Conservation (phyloP, 2,797 vertebrate genomes). For the Scleropages formosus region DNA sequence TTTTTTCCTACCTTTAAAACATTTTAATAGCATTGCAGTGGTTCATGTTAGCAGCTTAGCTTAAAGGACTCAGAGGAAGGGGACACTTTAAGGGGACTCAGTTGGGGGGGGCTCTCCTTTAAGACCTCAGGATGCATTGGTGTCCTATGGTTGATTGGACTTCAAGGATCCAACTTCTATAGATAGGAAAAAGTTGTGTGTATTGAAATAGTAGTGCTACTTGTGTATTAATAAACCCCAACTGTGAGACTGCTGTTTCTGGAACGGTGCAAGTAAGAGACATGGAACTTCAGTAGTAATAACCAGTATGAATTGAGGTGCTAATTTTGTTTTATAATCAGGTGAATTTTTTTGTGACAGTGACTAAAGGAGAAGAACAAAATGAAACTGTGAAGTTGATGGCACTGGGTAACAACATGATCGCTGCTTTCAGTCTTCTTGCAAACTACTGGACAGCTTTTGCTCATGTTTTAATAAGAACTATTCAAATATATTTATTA, state of each 20-base stretch:
- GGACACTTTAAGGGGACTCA: background rate
- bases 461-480: too few species aligned
- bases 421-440: too few species aligned
- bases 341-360: too few species aligned
- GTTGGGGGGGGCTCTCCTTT: background rate
- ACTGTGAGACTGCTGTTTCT: too few species aligned
- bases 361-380: too few species aligned
- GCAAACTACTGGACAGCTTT: too few species aligned
- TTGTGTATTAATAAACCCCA: background rate
- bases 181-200: background rate
- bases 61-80: constrained; percentile 34
- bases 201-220: background rate
- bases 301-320: background rate
- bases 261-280: background rate
- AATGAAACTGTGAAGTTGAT: too few species aligned
- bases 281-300: background rate
- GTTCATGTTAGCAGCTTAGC: background rate
- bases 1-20: background rate
- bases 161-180: background rate
- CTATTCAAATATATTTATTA: too few species aligned
- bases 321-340: too few species aligned
- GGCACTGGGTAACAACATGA: too few species aligned
- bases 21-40: background rate
- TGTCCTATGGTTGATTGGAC: background rate
- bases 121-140: background rate